phyloP scores from a whole-genome alignment of 92 coral and sea anemone genomes.

The Heliopora coerulea region DNA sequence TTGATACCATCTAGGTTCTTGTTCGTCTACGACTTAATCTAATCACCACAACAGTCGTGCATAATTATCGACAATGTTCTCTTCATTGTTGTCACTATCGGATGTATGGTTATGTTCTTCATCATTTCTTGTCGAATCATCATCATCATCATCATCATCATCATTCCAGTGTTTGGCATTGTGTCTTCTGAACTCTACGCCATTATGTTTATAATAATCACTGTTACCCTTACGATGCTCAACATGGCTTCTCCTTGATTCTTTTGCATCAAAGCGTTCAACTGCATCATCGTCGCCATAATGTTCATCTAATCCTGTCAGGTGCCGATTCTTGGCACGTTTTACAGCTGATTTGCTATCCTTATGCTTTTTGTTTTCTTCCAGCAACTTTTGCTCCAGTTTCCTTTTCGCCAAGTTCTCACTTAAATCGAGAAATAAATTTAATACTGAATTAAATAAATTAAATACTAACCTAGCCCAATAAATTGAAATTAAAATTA shows the following conservation, averaged over 20 bases:
- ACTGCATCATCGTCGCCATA: conserved; percentile 15
- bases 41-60: background rate
- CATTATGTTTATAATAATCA: background rate
- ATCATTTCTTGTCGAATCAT: background rate
- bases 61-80: background rate
- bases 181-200: background rate
- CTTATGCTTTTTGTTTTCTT: background rate
- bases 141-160: conserved; percentile 17
- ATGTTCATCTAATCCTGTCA: background rate
- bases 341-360: background rate
- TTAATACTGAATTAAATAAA: background rate
- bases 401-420: background rate
- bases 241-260: background rate
- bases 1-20: too few species aligned
- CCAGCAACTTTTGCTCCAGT: background rate
- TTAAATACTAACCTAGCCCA: too few species aligned
- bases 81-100: background rate
- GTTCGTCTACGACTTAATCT: too few species aligned
- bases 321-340: background rate
- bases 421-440: background rate
- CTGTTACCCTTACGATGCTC: conserved; percentile 3
- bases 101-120: background rate
- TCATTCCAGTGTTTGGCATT: conserved; percentile 28
- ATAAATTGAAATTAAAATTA: too few species aligned
- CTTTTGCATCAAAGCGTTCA: background rate